Evolutionary conservation across 2,113 vertebrate species (phyloP).

Genomic region (Amphiprion percula): DNA sequence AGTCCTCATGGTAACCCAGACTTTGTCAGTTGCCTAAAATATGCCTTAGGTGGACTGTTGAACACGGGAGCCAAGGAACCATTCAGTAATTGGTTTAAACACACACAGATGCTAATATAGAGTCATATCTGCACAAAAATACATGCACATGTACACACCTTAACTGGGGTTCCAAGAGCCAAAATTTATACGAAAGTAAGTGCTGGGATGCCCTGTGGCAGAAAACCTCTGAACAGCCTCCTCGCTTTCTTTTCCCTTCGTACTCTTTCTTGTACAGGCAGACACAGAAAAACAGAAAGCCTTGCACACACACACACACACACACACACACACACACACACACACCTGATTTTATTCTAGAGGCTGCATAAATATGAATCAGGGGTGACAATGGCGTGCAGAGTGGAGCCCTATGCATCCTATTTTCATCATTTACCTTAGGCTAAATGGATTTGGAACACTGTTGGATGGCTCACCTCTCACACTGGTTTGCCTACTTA

Average conservation of each 20-base stretch:
- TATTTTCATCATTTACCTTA: constrained; percentile 79
- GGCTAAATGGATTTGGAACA: constrained; percentile 80
- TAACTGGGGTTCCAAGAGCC: constrained; percentile 43
- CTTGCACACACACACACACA: constrained; percentile 40
- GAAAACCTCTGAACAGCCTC: constrained; percentile 32
- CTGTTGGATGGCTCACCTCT: constrained; percentile 73
- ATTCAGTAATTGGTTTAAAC: constrained; percentile 33
- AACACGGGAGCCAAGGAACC: constrained; percentile 29
- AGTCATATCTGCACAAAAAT: constrained; percentile 15
- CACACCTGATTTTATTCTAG: constrained; percentile 69
- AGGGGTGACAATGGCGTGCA: constrained; percentile 74
- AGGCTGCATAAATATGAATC: constrained; percentile 79
- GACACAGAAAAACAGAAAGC: constrained; percentile 25
- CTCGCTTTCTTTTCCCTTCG: constrained; percentile 23
- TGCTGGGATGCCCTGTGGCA: constrained; percentile 38
- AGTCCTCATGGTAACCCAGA: constrained; percentile 50
- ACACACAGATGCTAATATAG: constrained; percentile 34
- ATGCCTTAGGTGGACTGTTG: constrained; percentile 45
- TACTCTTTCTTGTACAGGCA: constrained; percentile 30
- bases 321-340: constrained; percentile 22
- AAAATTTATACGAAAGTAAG: constrained; percentile 49
- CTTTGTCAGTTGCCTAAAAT: constrained; percentile 31
- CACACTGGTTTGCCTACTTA: constrained; percentile 72
- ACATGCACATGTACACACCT: not conserved
- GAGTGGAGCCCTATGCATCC: constrained; percentile 76